phyloP scores from a whole-genome alignment of 2,888 invertebrate species.

The Dicycla oo region DNA sequence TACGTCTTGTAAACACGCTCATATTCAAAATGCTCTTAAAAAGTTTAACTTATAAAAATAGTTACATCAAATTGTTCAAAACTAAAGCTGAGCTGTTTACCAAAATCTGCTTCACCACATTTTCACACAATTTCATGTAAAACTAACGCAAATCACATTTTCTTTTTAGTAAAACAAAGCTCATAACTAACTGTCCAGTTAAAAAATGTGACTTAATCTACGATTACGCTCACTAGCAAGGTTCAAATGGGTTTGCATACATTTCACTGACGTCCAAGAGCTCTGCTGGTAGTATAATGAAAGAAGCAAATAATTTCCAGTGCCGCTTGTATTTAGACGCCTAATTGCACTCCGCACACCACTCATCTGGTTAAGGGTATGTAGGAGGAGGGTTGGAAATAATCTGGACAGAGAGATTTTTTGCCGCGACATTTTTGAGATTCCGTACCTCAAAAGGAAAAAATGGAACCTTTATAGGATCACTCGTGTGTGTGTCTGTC shows the following conservation, averaged over 20 bases:
- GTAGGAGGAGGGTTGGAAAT: neutral
- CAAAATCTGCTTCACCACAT: neutral
- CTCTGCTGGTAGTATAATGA: slow-evolving; percentile 55
- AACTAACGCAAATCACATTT: slow-evolving; percentile 2
- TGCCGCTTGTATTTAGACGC: slow-evolving; percentile 71
- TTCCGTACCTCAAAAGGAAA: too few species aligned
- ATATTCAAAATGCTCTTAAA: neutral
- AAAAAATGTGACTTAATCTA: slow-evolving; percentile 44
- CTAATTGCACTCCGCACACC: slow-evolving; percentile 72
- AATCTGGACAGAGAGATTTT: neutral
- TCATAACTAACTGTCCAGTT: slow-evolving; percentile 32
- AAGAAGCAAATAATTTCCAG: slow-evolving; percentile 67
- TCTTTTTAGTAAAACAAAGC: slow-evolving; percentile 12
- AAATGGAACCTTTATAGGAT: too few species aligned
- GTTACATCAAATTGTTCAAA: neutral
- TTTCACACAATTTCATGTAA: neutral
- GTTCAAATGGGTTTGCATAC: slow-evolving; percentile 51
- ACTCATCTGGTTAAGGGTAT: slow-evolving; percentile 67
- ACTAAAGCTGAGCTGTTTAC: neutral
- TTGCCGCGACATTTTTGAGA: neutral
- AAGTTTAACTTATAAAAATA: neutral
- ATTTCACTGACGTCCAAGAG: slow-evolving; percentile 46
- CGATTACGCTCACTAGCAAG: slow-evolving; percentile 29
- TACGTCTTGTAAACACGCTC: too few species aligned
- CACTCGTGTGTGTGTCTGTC: too few species aligned